Base-by-base conservation (phyloP, 2,113 vertebrate genomes). In the Spea multiplicata region DNA sequence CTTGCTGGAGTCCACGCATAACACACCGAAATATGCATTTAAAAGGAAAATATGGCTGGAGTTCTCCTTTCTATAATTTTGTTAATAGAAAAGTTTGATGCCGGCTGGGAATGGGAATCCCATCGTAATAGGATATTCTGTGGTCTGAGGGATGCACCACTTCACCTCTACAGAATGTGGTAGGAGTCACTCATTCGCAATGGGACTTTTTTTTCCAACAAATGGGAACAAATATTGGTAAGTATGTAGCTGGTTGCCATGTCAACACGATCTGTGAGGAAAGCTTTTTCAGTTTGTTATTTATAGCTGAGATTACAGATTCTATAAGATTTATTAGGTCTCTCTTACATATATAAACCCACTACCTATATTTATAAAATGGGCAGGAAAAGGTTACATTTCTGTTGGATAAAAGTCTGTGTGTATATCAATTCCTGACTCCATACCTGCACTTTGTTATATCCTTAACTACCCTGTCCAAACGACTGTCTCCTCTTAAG, bases 221-320 rank as follows among this genome's bases (percentile, higher is more conserved):
- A 30, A 30, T 30, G 30, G 30, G 30, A 30, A 30, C 30, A 1
- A 30, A 30, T 30, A 30, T 30, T 30, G 30, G n/a, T n/a, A n/a
- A n/a, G n/a, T 30, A 30, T 30, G 30, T 30, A 44, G 17, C 55
- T 65, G 65, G 82, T 84, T 84, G 73, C 78, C 73, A 83, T 84
- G 71, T 73, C 82, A 84, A 84, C 82, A 67, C 76, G 80, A 72
- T 74, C 82, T 75, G 68, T n/a, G 16, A 74, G 73, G 72, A 71
- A 80, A 82, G 83, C 82, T 82, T 77, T 82, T 82, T 80, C 82
- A 84, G 82, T 65, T 72, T 62, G 71, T 84, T 83, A 84, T 84
- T 84, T 84, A 84, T 80, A 72, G 66, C 70, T 2, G 53, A 66
- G 80, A 84, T 83, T 84, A 84, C 73, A 66, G 45, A 66, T 62